Conservation (phyloP, 2,113 vertebrate genomes). For the Paracanthobrama guichenoti region DNA sequence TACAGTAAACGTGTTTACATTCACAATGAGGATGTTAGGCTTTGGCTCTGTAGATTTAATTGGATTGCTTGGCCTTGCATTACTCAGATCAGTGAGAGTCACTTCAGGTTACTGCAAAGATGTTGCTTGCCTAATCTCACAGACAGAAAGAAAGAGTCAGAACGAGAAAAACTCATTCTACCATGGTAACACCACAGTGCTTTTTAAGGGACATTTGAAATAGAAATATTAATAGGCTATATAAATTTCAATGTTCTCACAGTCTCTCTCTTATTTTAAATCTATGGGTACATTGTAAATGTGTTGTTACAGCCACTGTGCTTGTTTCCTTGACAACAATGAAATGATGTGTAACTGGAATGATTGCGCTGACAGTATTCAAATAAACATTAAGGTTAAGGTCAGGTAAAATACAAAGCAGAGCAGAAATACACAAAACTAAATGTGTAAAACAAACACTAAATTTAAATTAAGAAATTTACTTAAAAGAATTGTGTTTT, state of each 20-base stretch:
- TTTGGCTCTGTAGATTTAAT: constrained; percentile 29
- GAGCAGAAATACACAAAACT: background rate
- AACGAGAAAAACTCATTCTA: background rate
- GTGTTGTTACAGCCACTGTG: background rate
- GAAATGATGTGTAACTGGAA: background rate
- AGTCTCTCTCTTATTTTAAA: too few relatives aligned
- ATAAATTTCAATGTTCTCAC: background rate
- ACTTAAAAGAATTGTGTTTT: background rate
- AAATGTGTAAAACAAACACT: background rate
- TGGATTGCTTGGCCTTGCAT: constrained; percentile 34
- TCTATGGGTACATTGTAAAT: background rate
- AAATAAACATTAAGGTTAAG: background rate
- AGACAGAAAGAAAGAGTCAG: background rate
- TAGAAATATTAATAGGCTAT: background rate
- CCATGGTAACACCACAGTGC: background rate
- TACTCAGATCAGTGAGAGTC: constrained; percentile 14
- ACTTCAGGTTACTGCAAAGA: constrained; percentile 6
- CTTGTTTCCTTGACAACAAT: background rate
- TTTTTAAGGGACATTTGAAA: background rate
- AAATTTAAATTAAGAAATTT: background rate
- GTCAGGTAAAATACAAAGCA: background rate
- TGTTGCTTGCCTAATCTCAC: background rate
- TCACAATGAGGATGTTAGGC: background rate
- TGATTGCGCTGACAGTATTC: background rate
- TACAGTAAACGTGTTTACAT: constrained; percentile 24